Conservation (phyloP, 2,888 invertebrate species). For the Stenurella melanura region DNA sequence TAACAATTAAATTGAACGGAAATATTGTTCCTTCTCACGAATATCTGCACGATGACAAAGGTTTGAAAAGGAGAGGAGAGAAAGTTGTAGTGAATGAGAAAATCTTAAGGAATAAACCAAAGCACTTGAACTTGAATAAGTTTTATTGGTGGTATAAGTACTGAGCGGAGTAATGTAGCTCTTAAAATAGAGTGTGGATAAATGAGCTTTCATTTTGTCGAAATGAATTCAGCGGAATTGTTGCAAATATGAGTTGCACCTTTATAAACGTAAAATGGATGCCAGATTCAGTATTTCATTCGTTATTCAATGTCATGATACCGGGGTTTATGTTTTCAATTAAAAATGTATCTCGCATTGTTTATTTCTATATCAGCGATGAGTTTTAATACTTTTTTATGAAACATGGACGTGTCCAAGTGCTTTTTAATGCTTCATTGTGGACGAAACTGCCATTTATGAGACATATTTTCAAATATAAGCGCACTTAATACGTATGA, state of each 20-base stretch:
- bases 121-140: conserved; percentile 28
- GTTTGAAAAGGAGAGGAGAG: not conserved
- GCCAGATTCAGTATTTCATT: conserved; percentile 64
- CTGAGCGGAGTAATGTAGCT: conserved; percentile 18
- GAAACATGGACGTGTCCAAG: conserved; percentile 36
- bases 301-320: conserved; percentile 62
- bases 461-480: conserved; percentile 13
- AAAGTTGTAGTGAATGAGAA: conserved; percentile 32
- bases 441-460: conserved; percentile 6
- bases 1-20: not conserved
- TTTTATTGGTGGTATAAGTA: conserved; percentile 25
- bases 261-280: conserved; percentile 50
- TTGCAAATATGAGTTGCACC: conserved; percentile 34
- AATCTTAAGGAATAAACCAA: conserved; percentile 24
- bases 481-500: not conserved
- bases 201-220: conserved; percentile 39
- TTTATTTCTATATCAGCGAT: conserved; percentile 59
- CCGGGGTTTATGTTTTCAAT: conserved; percentile 66
- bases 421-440: conserved; percentile 27
- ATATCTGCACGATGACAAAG: not conserved
- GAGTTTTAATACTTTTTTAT: conserved; percentile 37
- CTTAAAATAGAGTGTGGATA: conserved; percentile 32
- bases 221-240: conserved; percentile 33
- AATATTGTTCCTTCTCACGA: not conserved
- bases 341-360: conserved; percentile 65